Evolutionary conservation across 2,888 invertebrate species (phyloP).

Genomic region (Flexamia atlantica): DNA sequence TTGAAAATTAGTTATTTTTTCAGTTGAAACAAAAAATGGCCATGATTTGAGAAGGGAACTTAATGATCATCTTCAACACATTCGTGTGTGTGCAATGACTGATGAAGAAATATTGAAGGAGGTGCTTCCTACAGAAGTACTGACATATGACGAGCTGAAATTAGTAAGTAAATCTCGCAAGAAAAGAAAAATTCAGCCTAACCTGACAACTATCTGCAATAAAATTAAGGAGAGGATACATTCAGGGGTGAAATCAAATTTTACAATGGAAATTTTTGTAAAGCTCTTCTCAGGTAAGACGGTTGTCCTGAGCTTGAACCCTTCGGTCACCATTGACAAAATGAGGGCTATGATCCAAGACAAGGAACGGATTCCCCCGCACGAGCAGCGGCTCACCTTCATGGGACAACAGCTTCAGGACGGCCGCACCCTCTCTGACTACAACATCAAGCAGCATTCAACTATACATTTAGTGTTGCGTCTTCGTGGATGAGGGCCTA

Average conservation of each 20-base stretch:
- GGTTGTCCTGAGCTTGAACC: background rate
- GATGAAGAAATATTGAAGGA: background rate
- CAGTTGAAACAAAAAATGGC: background rate
- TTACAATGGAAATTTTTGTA: background rate
- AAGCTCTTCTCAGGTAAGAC: background rate
- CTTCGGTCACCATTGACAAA: too few relatives aligned
- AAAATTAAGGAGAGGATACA: background rate
- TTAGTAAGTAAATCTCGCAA: background rate
- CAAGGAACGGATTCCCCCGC: too few relatives aligned
- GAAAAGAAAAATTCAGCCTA: background rate
- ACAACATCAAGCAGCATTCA: too few relatives aligned
- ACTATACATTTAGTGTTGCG: too few relatives aligned
- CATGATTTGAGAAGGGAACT: background rate
- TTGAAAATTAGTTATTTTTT: background rate
- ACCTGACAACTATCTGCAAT: background rate
- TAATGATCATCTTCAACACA: background rate
- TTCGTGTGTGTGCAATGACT: background rate
- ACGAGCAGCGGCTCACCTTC: too few relatives aligned
- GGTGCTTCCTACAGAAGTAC: background rate
- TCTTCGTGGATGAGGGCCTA: too few relatives aligned
- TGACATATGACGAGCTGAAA: background rate
- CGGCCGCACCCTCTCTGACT: too few relatives aligned
- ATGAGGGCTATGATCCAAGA: too few relatives aligned
- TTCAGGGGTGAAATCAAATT: background rate
- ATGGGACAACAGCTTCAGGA: too few relatives aligned